Base-by-base conservation (phyloP, 2,113 vertebrate species). In the Albula goreensis region DNA sequence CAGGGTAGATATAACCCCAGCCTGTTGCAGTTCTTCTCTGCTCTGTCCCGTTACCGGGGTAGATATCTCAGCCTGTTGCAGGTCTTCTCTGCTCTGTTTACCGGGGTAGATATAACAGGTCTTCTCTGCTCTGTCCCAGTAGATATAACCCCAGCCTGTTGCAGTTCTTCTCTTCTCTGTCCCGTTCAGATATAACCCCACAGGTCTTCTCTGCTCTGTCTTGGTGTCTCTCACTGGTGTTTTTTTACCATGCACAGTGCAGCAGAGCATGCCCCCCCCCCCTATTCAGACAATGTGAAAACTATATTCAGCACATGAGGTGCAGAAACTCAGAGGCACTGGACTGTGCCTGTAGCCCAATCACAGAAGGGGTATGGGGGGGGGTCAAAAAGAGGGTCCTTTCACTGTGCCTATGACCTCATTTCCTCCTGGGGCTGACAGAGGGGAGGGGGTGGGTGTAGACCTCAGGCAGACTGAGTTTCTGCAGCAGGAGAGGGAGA, bases 41-140 rank as follows among this genome's bases (percentile, higher is more conserved):
- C n/a, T n/a, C n/a, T n/a, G n/a, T n/a, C 25, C n/a, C n/a, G n/a
- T n/a, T n/a, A n/a, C n/a, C n/a, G n/a, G n/a, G n/a, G n/a, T n/a
- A n/a, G n/a, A n/a, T n/a, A n/a, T n/a, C n/a, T n/a, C n/a, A n/a
- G n/a, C n/a, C n/a, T n/a, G n/a, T n/a, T n/a, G n/a, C n/a, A n/a
- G n/a, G n/a, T n/a, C n/a, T n/a, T n/a, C n/a, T n/a, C n/a, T n/a
- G n/a, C n/a, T n/a, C n/a, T n/a, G n/a, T n/a, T n/a, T n/a, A n/a
- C n/a, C n/a, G n/a, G n/a, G n/a, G n/a, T n/a, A 91, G 90, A 57
- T 90, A 91, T 90, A 92, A 88, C 87, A 85, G 78, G 88, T 83
- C 88, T 88, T 92, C n/a, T 93, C 92, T 89, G 90, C 92, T 93
- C 91, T 91, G 88, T 91, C 90, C 92, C 92, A 94, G 91, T 88